These are phyloP conservation scores for Tragelaphus scriptus DNA, from an alignment of 2,113 vertebrate species.

Conservation along the genomic window DNA sequence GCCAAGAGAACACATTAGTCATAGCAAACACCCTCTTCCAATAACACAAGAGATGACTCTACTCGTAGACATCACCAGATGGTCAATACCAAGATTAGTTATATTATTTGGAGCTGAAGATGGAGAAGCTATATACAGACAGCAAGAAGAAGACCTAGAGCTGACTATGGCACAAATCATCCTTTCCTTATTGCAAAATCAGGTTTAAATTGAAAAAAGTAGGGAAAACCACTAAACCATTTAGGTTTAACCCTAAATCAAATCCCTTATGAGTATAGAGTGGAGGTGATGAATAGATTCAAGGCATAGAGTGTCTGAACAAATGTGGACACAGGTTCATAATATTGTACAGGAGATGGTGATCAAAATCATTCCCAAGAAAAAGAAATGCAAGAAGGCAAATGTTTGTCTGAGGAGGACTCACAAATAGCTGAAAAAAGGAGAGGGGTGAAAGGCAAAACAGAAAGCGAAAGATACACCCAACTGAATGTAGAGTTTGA, in stretches of 20 bases:
- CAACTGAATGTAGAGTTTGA: background rate
- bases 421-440: background rate
- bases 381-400: background rate
- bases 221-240: background rate
- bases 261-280: background rate
- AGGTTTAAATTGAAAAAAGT: background rate
- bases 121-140: background rate
- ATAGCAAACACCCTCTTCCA: background rate
- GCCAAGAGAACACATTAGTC: background rate
- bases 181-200: background rate
- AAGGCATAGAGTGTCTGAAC: background rate
- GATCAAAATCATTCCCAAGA: background rate
- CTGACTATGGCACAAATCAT: background rate
- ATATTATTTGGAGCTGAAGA: background rate
- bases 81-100: background rate
- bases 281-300: background rate
- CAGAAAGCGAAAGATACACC: background rate
- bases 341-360: background rate
- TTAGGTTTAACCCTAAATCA: background rate
- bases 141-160: background rate
- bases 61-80: background rate
- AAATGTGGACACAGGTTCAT: background rate
- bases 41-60: background rate
- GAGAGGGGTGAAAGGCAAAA: background rate
- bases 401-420: background rate